phyloP scores from a whole-genome alignment of 2,888 invertebrate species.

The Stramonita haemastoma region DNA sequence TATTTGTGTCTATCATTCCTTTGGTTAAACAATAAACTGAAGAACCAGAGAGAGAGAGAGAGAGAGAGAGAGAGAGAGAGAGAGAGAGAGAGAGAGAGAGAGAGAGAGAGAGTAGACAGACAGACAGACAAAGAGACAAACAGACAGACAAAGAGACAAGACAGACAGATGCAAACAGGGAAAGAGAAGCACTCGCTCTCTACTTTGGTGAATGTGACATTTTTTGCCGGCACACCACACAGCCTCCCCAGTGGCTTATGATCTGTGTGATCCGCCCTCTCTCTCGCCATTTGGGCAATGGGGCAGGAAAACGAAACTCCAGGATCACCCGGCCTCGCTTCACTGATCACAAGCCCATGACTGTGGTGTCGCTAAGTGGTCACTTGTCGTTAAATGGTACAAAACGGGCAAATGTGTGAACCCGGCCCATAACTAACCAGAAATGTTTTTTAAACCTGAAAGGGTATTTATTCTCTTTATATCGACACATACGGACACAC shows the following conservation, averaged over 20 bases:
- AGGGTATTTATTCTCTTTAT: too few species aligned
- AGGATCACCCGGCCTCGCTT: slow-evolving; percentile 3
- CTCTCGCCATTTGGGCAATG: neutral
- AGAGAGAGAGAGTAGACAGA: too few species aligned
- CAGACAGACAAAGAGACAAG: neutral
- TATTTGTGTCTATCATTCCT: too few species aligned
- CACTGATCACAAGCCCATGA: slow-evolving; percentile 9
- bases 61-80: too few species aligned
- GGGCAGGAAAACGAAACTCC: neutral
- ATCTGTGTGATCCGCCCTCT: neutral
- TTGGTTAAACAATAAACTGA: too few species aligned
- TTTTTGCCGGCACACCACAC: neutral
- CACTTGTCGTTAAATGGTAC: neutral
- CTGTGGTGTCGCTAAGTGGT: neutral
- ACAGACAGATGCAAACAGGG: neutral
- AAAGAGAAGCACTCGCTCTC: neutral
- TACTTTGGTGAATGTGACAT: neutral
- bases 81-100: neutral
- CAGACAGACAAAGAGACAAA: neutral
- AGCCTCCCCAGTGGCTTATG: neutral
- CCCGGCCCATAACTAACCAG: too few species aligned
- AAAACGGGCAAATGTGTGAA: too few species aligned
- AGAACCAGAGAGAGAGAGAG: too few species aligned
- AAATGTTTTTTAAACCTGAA: too few species aligned
- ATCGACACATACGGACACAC: too few species aligned